Conservation (phyloP, 2,888 invertebrate species). For the Apodemia mormo region DNA sequence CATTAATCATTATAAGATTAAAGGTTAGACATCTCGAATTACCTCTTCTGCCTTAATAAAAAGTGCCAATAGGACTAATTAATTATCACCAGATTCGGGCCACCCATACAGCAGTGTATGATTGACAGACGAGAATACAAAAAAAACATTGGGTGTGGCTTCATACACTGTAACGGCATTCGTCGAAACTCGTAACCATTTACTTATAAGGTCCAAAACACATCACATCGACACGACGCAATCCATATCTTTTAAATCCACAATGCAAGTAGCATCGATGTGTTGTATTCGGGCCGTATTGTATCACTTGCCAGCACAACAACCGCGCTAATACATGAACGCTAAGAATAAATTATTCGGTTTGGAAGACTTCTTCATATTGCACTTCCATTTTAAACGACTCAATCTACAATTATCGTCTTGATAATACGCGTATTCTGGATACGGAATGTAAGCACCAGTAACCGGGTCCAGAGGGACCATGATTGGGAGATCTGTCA, state of each 20-base stretch:
- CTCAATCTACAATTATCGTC: conserved; percentile 57
- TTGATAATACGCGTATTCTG: conserved; percentile 66
- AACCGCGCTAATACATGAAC: conserved; percentile 77
- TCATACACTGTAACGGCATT: conserved; percentile 73
- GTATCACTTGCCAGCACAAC: conserved; percentile 38
- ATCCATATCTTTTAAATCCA: background rate
- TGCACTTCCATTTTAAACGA: conserved; percentile 54
- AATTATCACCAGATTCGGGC: conserved; percentile 76
- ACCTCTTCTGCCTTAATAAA: conserved; percentile 49
- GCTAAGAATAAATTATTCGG: conserved; percentile 75
- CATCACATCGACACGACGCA: conserved; percentile 13
- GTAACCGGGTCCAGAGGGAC: conserved; percentile 63
- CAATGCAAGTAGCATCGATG: background rate
- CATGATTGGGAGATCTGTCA: conserved; percentile 68
- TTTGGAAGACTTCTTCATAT: conserved; percentile 56
- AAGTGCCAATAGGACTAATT: conserved; percentile 65
- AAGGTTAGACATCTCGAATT: conserved; percentile 22
- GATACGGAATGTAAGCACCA: conserved; percentile 67
- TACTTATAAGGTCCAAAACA: background rate
- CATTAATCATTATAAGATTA: background rate
- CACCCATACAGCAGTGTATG: conserved; percentile 73
- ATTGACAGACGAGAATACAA: conserved; percentile 40
- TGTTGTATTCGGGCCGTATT: conserved; percentile 23
- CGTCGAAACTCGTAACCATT: conserved; percentile 76
- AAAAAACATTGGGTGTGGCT: conserved; percentile 59